Conservation (phyloP, 30 jellyfish, hydroid and myxozoan genomes). For the Chrysaora quinquecirrha region DNA sequence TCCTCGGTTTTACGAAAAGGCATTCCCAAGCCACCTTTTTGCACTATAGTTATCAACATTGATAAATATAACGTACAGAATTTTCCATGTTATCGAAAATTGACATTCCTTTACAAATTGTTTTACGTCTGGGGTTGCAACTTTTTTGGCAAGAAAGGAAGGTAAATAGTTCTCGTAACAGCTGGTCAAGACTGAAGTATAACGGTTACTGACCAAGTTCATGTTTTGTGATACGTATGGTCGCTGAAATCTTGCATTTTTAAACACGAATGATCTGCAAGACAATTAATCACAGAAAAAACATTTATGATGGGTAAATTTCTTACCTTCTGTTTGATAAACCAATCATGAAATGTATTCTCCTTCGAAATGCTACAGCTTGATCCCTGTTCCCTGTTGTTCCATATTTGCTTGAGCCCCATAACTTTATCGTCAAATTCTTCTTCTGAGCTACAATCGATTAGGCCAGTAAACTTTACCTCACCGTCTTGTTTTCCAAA, state of each 20-base stretch:
- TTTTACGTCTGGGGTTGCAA: not conserved
- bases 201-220: not conserved
- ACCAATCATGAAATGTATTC: not conserved
- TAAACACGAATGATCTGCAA: not conserved
- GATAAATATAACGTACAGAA: not conserved
- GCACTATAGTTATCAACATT: not conserved
- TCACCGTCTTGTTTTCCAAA: constrained; percentile 4
- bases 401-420: not conserved
- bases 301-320: not conserved
- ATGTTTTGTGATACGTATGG: not conserved
- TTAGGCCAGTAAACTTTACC: constrained; percentile 1
- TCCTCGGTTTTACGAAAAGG: constrained; percentile 1
- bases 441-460: constrained; percentile 7
- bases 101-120: not conserved
- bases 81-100: not conserved
- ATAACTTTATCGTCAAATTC: not conserved
- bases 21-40: not conserved
- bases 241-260: constrained; percentile 1
- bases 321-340: not conserved
- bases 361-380: too few relatives aligned
- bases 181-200: not conserved
- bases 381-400: too few relatives aligned
- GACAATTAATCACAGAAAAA: not conserved
- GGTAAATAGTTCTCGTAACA: constrained; percentile 1
- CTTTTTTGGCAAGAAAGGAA: not conserved